These are phyloP conservation scores for Aradophagus sp. DNA, from an alignment of 1,140 invertebrate genomes.

Conservation along the genomic window DNA sequence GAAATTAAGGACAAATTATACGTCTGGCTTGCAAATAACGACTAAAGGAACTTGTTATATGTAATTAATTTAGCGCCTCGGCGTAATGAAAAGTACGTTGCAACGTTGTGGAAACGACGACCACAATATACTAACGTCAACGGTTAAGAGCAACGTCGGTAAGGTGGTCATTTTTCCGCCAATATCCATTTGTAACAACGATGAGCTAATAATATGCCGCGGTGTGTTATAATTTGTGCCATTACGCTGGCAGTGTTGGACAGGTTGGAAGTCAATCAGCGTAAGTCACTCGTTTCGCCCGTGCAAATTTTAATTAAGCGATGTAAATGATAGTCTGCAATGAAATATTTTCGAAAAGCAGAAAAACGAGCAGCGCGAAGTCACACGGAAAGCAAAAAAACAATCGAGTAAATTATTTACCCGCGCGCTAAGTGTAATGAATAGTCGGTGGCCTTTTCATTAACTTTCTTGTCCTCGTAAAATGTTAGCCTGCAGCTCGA, in stretches of 20 bases:
- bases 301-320: constrained; percentile 60
- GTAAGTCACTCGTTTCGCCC: constrained; percentile 57
- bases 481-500: no score
- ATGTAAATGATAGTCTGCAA: constrained; percentile 56
- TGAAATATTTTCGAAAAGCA: constrained; percentile 40
- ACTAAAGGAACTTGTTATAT: no score
- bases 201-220: constrained; percentile 52
- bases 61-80: not conserved
- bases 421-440: constrained; percentile 47
- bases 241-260: constrained; percentile 45
- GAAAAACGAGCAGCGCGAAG: no score
- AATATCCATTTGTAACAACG: constrained; percentile 50
- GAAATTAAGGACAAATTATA: no score
- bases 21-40: no score
- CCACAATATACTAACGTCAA: no score
- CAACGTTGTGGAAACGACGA: no score
- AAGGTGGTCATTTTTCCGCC: constrained; percentile 31
- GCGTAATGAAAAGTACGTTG: not conserved
- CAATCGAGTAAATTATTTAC: constrained; percentile 54
- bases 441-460: constrained; percentile 58
- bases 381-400: constrained; percentile 31
- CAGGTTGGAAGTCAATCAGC: constrained; percentile 55
- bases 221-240: constrained; percentile 52
- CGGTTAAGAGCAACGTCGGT: constrained; percentile 1
- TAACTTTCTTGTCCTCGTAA: constrained; percentile 51